Base-by-base conservation (phyloP, 2,888 invertebrate species). In the Drosophila demipolita region DNA sequence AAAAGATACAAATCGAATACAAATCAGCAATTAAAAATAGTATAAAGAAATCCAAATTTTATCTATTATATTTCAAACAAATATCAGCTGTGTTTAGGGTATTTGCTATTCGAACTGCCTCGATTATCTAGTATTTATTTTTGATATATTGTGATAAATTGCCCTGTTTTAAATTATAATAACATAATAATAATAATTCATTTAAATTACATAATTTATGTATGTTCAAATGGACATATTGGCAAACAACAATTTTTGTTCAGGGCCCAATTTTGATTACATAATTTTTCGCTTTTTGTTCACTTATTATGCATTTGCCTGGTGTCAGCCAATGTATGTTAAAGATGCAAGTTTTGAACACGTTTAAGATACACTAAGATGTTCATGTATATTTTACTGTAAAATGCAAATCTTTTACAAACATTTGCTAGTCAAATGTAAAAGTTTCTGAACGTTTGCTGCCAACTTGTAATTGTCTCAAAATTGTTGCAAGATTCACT, bases 401-500 rank as follows among this genome's bases (percentile, higher is more conserved):
- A 23, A 8, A 23, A 20, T 23, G 45, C 23, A 23, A 20, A 42
- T 2, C 7, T 12, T 1, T 36, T 23, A 17, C 23, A 40, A 42
- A 15, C 40, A 29, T 5, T 57, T 20, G 3, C n/a, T 15, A 45
- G 20, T 8, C 45, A 45, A 32, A 57, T 57, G 55, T 15, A 32
- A 57, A 57, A n/a, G 40, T 32, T 36, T 36, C 7, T 20, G 38
- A 4, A 38, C 4, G 15, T 32, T 20, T 20, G 38, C 20, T 20
- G 5, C 12, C 35, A 38, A n/a, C 40, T 57, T 57, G 29, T 29
- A 20, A 32, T 20, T 57, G 32, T 57, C 32, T 32, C 57, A 57
- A 32, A 42, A 20, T 32, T 40, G 29, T 29, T 40, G 3, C 12
- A 26, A 29, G 12, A 29, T 57, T 57, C 20, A 32, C 40, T 57